Percentiles rank a stretch among this genome's conserved stretches.
Conservation (phyloP, 2,113 vertebrate genomes). For the Cyanoliseus patagonus region DNA sequence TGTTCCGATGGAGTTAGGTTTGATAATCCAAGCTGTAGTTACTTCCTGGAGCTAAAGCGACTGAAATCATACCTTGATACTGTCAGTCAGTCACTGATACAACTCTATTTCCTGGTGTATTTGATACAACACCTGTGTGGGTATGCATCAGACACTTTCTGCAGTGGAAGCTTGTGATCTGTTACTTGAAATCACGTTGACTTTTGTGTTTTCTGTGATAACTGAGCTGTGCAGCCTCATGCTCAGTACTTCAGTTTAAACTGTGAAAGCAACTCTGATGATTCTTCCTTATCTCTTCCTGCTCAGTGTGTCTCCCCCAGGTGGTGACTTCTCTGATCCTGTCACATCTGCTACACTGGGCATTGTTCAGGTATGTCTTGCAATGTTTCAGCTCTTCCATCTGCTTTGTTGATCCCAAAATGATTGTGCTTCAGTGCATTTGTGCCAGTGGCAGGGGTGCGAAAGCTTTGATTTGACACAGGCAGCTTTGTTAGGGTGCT, state of each 20-base stretch:
- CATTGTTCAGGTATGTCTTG: conserved; percentile 86
- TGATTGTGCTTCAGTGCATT: background rate
- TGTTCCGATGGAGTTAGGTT: background rate
- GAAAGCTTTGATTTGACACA: background rate
- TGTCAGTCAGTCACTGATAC: background rate
- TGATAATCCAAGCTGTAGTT: background rate
- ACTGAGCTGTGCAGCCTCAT: background rate
- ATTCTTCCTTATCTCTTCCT: background rate
- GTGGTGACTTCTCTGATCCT: conserved; percentile 98
- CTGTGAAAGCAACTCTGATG: background rate
- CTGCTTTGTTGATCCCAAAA: background rate
- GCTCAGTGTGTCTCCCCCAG: conserved; percentile 92
- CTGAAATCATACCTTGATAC: background rate
- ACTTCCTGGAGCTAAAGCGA: background rate
- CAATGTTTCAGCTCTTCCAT: background rate
- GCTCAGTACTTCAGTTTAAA: background rate
- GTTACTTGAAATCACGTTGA: background rate
- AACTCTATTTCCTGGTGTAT: background rate
- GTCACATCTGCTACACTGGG: conserved; percentile 97
- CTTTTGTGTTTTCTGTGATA: background rate
- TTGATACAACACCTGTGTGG: background rate
- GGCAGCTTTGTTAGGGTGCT: background rate
- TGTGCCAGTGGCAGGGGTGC: background rate
- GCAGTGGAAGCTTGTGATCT: background rate
- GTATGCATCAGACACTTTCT: background rate